These are phyloP conservation scores for Pachycephus smyrnensis DNA, from an alignment of 2,888 invertebrate genomes.

Conservation along the genomic window DNA sequence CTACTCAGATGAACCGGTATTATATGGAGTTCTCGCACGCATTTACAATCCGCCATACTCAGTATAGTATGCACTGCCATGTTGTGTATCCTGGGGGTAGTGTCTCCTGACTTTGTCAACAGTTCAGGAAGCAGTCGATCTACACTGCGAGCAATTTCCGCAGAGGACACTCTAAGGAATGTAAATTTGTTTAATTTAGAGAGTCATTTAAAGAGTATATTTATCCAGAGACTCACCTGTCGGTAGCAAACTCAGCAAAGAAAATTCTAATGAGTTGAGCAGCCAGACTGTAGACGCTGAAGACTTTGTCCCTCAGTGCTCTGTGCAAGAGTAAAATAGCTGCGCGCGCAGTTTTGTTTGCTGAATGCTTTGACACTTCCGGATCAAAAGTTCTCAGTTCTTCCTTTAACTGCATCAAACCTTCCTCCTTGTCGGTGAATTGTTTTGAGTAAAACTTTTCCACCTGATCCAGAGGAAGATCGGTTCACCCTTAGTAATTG, in stretches of 20 bases:
- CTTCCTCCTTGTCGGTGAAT: conserved; percentile 90
- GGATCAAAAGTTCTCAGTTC: conserved; percentile 68
- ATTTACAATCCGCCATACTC: conserved; percentile 85
- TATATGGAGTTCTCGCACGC: conserved; percentile 83
- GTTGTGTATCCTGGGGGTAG: conserved; percentile 87
- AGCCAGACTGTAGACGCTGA: conserved; percentile 87
- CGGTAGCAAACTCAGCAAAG: conserved; percentile 86
- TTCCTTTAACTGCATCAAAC: conserved; percentile 77
- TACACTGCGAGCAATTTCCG: conserved; percentile 84
- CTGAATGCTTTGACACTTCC: conserved; percentile 67
- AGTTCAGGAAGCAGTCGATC: conserved; percentile 87
- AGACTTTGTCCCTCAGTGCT: conserved; percentile 87
- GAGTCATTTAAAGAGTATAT: background rate
- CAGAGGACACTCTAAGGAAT: conserved; percentile 78
- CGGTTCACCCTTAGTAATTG: background rate
- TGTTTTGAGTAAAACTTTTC: conserved; percentile 92
- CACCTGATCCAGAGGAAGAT: conserved; percentile 70
- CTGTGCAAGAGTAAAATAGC: conserved; percentile 84
- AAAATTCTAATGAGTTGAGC: conserved; percentile 84
- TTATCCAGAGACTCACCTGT: conserved; percentile 70
- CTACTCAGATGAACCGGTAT: conserved; percentile 87
- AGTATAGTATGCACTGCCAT: conserved; percentile 89
- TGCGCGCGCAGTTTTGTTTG: conserved; percentile 86
- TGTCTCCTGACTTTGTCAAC: conserved; percentile 87
- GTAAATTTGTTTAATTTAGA: conserved; percentile 17